These are phyloP conservation scores for Rhagium mordax DNA, from an alignment of 2,888 invertebrate species.

Conservation along the genomic window DNA sequence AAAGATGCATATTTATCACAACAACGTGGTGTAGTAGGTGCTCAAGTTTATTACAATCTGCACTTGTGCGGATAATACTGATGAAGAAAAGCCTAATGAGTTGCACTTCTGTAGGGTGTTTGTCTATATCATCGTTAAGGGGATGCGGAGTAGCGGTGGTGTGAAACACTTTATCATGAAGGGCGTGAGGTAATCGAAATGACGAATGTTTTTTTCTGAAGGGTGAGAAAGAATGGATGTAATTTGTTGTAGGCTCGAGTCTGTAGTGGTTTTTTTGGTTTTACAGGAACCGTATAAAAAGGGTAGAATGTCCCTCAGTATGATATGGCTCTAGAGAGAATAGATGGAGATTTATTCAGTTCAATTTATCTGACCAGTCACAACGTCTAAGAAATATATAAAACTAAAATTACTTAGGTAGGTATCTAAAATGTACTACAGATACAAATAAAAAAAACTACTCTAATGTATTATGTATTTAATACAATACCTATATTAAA, in stretches of 20 bases:
- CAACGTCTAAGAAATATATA: neutral
- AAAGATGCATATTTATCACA: neutral
- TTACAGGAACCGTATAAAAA: neutral
- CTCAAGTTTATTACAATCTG: slow-evolving; percentile 17
- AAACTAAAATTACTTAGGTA: neutral
- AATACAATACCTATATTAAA: too few species aligned
- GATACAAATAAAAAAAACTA: too few species aligned
- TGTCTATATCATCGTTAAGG: slow-evolving; percentile 17
- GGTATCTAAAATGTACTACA: neutral
- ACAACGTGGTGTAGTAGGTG: slow-evolving; percentile 3
- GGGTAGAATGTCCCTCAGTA: neutral
- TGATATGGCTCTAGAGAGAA: neutral
- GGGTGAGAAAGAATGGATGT: slow-evolving; percentile 13
- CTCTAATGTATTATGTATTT: too few species aligned
- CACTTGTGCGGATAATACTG: slow-evolving; percentile 11
- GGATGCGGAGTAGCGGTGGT: slow-evolving; percentile 17
- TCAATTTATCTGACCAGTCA: neutral
- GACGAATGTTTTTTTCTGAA: slow-evolving; percentile 24
- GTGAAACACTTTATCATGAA: slow-evolving; percentile 28
- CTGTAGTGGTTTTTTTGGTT: neutral
- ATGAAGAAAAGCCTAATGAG: slow-evolving; percentile 23
- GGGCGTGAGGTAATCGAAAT: slow-evolving; percentile 28
- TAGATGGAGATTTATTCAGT: neutral
- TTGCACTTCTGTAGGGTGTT: slow-evolving; percentile 20
- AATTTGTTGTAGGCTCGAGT: slow-evolving; percentile 17